Evolutionary conservation across 2,888 invertebrate genomes (phyloP).

Genomic region (Parnassius mnemosyne): DNA sequence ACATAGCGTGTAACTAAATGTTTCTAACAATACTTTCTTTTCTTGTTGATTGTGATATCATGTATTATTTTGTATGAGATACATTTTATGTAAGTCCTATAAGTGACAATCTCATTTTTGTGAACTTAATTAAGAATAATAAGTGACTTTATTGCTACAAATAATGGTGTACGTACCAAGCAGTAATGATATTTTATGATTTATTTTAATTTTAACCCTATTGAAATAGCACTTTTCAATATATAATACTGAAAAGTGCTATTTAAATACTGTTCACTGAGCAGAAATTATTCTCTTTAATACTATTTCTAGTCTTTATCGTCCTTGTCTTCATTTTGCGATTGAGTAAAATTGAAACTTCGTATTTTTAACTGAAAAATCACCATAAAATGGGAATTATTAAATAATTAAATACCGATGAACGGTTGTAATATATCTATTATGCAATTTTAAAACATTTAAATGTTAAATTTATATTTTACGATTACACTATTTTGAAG

Average conservation of each 20-base stretch:
- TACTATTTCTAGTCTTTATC: slow-evolving; percentile 19
- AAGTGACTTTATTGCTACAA: slow-evolving; percentile 4
- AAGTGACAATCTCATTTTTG: slow-evolving; percentile 9
- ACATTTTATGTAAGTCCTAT: slow-evolving; percentile 20
- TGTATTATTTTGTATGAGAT: slow-evolving; percentile 26
- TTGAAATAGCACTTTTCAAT: slow-evolving; percentile 3
- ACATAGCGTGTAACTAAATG: slow-evolving; percentile 15
- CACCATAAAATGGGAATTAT: slow-evolving; percentile 33
- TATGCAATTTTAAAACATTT: slow-evolving; percentile 9
- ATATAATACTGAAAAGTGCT: not conserved
- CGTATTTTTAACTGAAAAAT: slow-evolving; percentile 14
- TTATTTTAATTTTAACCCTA: not conserved
- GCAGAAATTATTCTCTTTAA: no score
- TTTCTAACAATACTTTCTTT: slow-evolving; percentile 25
- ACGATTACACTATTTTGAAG: slow-evolving; percentile 1
- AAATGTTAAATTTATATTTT: slow-evolving; percentile 20
- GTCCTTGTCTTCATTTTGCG: not conserved
- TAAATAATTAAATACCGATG: slow-evolving; percentile 22
- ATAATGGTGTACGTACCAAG: not conserved
- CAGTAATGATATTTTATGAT: not conserved
- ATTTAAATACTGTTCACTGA: not conserved
- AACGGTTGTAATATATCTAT: slow-evolving; percentile 30
- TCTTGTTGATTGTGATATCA: slow-evolving; percentile 39
- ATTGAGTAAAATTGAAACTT: not conserved
- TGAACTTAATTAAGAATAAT: slow-evolving; percentile 6